phyloP scores from a whole-genome alignment of 1,140 invertebrate species.

The Trinorchestia longiramus region DNA sequence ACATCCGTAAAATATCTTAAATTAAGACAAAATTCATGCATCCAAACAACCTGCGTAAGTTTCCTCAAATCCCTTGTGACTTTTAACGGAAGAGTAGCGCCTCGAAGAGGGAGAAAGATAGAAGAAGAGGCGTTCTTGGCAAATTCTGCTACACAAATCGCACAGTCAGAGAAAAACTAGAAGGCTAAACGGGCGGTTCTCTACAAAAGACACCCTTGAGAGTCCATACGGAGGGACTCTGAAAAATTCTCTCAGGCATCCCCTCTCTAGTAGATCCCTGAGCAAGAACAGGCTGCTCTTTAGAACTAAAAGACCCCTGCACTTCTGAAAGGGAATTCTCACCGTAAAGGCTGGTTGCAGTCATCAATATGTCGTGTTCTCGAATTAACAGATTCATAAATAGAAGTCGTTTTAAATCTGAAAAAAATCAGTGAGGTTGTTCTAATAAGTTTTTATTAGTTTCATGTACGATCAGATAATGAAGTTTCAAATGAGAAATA shows the following conservation, averaged over 20 bases:
- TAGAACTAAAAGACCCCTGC: background rate
- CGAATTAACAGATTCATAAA: no score
- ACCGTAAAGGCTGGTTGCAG: background rate
- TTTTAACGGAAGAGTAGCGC: background rate
- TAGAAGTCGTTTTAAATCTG: no score
- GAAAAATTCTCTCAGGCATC: background rate
- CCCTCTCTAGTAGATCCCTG: background rate
- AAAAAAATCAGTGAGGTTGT: no score
- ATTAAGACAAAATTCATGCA: background rate
- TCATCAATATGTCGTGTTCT: no score
- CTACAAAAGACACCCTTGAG: slow-evolving; percentile 12
- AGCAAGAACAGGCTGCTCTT: background rate
- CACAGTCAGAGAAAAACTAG: background rate
- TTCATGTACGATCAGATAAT: no score
- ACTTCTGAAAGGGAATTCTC: background rate
- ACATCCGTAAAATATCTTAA: background rate
- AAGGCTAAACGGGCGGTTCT: background rate
- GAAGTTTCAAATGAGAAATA: no score
- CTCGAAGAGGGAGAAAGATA: background rate
- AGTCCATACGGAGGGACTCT: background rate
- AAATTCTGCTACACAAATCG: background rate
- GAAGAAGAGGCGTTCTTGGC: background rate
- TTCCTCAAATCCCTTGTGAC: background rate
- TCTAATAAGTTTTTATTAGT: no score
- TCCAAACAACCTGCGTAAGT: background rate